These are phyloP conservation scores for Poeciliopsis paucimaculata DNA, from an alignment of 2,797 vertebrate genomes.

Conservation along the genomic window DNA sequence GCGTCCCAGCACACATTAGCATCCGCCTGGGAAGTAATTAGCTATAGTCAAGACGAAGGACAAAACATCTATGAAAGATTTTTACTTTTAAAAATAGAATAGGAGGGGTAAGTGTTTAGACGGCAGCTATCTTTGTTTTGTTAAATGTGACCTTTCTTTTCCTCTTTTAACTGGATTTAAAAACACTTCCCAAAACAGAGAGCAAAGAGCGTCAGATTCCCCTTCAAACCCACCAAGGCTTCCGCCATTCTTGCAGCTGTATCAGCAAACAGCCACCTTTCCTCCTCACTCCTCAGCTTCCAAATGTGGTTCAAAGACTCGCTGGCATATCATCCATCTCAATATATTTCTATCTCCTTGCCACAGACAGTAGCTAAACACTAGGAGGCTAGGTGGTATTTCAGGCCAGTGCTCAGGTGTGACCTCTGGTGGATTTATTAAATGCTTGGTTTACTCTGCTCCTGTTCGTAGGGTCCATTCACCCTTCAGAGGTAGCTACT, in stretches of 20 bases:
- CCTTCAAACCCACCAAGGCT: slow-evolving; percentile 4
- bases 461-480: slow-evolving; percentile 61
- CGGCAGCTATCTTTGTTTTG: background rate
- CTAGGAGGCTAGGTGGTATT: slow-evolving; percentile 66
- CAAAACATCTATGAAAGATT: slow-evolving; percentile 41
- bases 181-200: slow-evolving; percentile 13
- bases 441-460: slow-evolving; percentile 66
- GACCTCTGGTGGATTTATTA: slow-evolving; percentile 72
- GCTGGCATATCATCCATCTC: slow-evolving; percentile 44
- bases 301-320: slow-evolving; percentile 38
- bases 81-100: slow-evolving; percentile 35
- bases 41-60: slow-evolving; percentile 30
- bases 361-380: slow-evolving; percentile 61
- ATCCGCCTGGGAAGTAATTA: slow-evolving; percentile 54
- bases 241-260: slow-evolving; percentile 14
- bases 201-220: slow-evolving; percentile 8
- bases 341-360: slow-evolving; percentile 60
- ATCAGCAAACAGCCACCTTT: slow-evolving; percentile 22
- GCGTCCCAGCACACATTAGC: slow-evolving; percentile 50
- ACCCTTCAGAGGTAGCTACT: slow-evolving; percentile 50
- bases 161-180: background rate
- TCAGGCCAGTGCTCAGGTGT: slow-evolving; percentile 57
- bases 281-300: slow-evolving; percentile 27
- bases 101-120: background rate
- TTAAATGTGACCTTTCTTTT: slow-evolving; percentile 13